These are phyloP conservation scores for Collichthys lucidus DNA, from an alignment of 2,113 vertebrate species.

Conservation along the genomic window DNA sequence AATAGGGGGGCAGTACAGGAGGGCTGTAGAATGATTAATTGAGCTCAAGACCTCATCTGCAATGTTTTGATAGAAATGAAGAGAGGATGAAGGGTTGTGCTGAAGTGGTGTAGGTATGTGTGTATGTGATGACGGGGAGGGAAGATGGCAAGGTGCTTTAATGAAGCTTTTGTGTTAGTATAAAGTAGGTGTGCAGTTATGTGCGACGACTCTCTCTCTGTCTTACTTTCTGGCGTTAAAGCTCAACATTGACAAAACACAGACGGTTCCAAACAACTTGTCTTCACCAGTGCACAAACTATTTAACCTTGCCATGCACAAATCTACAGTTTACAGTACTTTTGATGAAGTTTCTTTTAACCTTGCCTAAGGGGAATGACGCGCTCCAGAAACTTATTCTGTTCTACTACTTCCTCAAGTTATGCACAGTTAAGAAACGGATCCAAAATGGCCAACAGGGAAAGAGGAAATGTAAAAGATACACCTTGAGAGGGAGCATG, in stretches of 20 bases:
- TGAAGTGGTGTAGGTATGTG: conserved; percentile 26
- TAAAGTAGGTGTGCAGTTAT: conserved; percentile 19
- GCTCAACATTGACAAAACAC: conserved; percentile 7
- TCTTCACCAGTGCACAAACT: conserved; percentile 23
- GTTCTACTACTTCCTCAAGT: conserved; percentile 51
- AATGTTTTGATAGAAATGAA: conserved; percentile 83
- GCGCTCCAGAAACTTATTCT: conserved; percentile 48
- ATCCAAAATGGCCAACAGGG: conserved; percentile 28
- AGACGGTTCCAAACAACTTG: conserved; percentile 27
- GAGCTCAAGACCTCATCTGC: conserved; percentile 84
- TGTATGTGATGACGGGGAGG: conserved; percentile 19
- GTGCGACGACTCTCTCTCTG: background rate
- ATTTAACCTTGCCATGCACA: conserved; percentile 56
- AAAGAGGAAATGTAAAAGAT: background rate
- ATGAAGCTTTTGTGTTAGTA: conserved; percentile 62
- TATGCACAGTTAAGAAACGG: conserved; percentile 31
- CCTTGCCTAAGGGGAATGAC: conserved; percentile 59
- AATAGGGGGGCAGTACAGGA: conserved; percentile 63
- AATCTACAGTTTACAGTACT: conserved; percentile 54
- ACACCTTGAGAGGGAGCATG: conserved; percentile 48
- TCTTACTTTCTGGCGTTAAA: conserved; percentile 4
- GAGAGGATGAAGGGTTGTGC: conserved; percentile 67
- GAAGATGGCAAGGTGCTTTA: conserved; percentile 42
- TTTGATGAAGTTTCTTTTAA: conserved; percentile 67
- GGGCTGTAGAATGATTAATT: conserved; percentile 79